Conservation (phyloP, 2,888 invertebrate genomes). For the Calameuta filiformis region DNA sequence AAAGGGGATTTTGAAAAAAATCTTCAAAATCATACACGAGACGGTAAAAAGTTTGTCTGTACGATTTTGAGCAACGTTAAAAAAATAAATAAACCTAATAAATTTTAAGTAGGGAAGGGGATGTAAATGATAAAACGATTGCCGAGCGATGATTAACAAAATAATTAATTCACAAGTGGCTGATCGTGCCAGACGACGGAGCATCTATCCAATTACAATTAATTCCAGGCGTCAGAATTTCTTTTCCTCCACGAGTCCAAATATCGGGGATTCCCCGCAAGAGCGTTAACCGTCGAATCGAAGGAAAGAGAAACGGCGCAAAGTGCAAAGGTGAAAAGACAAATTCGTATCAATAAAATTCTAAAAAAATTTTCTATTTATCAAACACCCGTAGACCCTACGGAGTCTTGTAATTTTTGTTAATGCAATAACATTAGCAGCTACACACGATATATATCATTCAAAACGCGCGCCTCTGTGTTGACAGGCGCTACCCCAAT, state of each 20-base stretch:
- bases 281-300: not conserved
- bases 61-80: not conserved
- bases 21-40: too few species aligned
- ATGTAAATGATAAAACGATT: not conserved
- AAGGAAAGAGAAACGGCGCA: not conserved
- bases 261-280: not conserved
- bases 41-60: too few species aligned
- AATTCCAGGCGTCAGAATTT: not conserved
- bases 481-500: slow-evolving; percentile 61
- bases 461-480: slow-evolving; percentile 60
- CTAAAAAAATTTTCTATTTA: slow-evolving; percentile 13
- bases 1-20: too few species aligned
- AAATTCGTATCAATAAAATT: not conserved
- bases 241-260: not conserved
- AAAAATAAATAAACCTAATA: not conserved
- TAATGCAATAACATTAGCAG: slow-evolving; percentile 61
- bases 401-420: slow-evolving; percentile 60
- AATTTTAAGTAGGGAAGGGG: not conserved
- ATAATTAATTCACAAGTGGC: not conserved
- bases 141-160: not conserved
- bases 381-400: slow-evolving; percentile 49
- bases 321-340: not conserved
- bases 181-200: not conserved
- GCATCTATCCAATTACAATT: not conserved
- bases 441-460: slow-evolving; percentile 59